These are phyloP conservation scores for Apostichopus parvimensis DNA, from an alignment of 35 echinoderm and acorn worm species.

Conservation along the genomic window DNA sequence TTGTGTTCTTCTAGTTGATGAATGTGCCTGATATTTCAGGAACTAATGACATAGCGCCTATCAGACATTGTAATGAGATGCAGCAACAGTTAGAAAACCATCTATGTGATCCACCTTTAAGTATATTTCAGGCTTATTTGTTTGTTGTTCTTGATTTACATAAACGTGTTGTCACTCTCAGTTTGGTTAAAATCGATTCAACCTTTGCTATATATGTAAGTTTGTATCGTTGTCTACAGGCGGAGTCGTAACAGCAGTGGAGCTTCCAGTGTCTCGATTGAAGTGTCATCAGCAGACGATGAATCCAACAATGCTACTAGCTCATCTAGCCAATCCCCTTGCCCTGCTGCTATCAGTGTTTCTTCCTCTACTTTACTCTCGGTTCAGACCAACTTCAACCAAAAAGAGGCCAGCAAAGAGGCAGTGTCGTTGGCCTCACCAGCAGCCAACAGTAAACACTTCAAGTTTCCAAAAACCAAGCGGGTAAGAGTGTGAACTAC, in stretches of 20 bases:
- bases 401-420: slow-evolving; percentile 8
- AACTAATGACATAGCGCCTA: too few species aligned
- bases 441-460: slow-evolving; percentile 86
- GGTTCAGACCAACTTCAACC: slow-evolving; percentile 24
- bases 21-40: too few species aligned
- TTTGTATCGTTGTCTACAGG: too few species aligned
- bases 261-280: slow-evolving; percentile 53
- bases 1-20: too few species aligned
- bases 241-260: not conserved
- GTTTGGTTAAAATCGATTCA: too few species aligned
- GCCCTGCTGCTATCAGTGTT: not conserved
- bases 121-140: too few species aligned
- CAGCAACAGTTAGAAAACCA: too few species aligned
- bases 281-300: slow-evolving; percentile 79
- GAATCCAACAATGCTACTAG: slow-evolving; percentile 60
- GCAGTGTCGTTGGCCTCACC: slow-evolving; percentile 65
- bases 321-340: slow-evolving; percentile 23
- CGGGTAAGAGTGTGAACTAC: slow-evolving; percentile 55
- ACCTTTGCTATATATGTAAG: too few species aligned
- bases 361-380: not conserved
- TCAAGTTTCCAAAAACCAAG: slow-evolving; percentile 99
- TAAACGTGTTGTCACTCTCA: too few species aligned
- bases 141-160: too few species aligned
- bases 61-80: too few species aligned
- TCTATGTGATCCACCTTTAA: too few species aligned